Conservation (phyloP, 2,888 invertebrate species). For the Dryomyza anilis region DNA sequence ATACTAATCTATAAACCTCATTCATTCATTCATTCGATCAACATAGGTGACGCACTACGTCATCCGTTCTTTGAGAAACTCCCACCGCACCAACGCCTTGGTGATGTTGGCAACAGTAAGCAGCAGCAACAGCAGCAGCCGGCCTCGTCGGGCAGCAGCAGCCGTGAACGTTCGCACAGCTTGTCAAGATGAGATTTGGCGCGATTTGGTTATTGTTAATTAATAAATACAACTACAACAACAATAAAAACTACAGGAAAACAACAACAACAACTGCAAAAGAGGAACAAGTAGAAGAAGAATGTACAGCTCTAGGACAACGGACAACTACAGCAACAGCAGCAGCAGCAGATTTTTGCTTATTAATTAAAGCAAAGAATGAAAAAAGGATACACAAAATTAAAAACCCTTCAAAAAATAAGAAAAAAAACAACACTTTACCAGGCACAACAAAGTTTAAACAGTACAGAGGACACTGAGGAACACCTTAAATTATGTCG, state of each 20-base stretch:
- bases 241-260: conserved; percentile 16
- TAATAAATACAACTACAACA: conserved; percentile 41
- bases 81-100: conserved; percentile 77
- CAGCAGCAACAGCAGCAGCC: conserved; percentile 48
- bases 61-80: conserved; percentile 94
- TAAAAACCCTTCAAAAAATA: too few relatives aligned
- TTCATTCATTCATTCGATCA: background rate
- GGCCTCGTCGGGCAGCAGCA: conserved; percentile 58
- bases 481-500: too few relatives aligned
- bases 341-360: background rate
- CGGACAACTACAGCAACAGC: background rate
- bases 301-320: background rate
- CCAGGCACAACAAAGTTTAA: too few relatives aligned
- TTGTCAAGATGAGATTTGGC: conserved; percentile 62
- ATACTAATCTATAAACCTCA: background rate
- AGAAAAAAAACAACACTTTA: too few relatives aligned
- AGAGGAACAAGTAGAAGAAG: background rate
- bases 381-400: background rate
- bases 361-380: background rate
- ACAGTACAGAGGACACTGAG: too few relatives aligned
- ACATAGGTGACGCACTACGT: conserved; percentile 75
- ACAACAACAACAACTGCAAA: background rate
- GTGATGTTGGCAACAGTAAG: conserved; percentile 58
- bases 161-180: conserved; percentile 69
- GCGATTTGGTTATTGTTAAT: conserved; percentile 63